phyloP scores from a whole-genome alignment of 2,888 invertebrate genomes.

The Myopa testacea region DNA sequence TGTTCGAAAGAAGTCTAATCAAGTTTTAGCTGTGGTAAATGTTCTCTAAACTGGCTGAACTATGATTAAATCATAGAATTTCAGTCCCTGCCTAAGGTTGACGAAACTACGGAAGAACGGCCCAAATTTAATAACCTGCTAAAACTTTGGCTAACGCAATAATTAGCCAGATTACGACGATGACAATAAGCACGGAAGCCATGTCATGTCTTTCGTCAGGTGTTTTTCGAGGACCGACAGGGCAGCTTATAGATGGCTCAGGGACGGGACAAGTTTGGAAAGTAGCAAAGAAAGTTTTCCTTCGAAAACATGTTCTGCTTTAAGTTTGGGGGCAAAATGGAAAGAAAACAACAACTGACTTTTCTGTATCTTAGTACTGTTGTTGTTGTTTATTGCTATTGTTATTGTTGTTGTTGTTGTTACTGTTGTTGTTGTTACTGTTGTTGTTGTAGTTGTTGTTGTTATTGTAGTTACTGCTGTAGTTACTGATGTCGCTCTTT shows the following conservation, averaged over 20 bases:
- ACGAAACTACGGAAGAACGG: background rate
- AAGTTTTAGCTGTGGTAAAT: no score
- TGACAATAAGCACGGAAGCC: background rate
- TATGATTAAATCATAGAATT: no score
- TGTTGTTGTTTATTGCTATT: no score
- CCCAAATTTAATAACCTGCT: conserved; percentile 13
- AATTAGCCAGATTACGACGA: conserved; percentile 15
- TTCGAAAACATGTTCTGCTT: background rate
- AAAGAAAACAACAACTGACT: background rate
- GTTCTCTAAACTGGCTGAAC: no score
- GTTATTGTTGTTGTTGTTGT: background rate
- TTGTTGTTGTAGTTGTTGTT: background rate
- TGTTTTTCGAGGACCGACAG: no score
- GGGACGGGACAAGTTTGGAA: background rate
- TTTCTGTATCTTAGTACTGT: no score
- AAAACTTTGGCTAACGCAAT: conserved; percentile 12
- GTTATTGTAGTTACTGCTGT: background rate
- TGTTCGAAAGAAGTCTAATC: no score
- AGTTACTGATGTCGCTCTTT: background rate
- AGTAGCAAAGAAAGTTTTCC: conserved; percentile 5
- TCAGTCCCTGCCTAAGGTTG: no score
- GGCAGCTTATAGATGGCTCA: background rate
- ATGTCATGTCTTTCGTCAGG: no score
- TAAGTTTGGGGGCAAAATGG: background rate
- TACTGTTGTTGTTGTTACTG: background rate